Evolutionary conservation across 2,888 invertebrate genomes (phyloP), one percentile per base, ranked within the genome.

Genomic region (Aspidapion aeneum): DNA sequence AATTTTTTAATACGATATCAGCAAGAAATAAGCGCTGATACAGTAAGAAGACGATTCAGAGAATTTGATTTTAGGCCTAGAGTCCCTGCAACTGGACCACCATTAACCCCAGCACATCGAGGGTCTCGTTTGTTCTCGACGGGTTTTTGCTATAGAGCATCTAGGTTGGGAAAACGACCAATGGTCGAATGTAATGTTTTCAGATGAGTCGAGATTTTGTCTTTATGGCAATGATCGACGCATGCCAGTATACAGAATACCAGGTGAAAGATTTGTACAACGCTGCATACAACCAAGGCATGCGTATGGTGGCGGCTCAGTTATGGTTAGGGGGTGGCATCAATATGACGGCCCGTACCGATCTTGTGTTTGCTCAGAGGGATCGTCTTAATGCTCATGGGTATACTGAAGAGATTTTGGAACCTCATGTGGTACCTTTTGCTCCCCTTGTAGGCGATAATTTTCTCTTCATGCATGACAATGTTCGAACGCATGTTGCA

Each of bases 381-480:
- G 35, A 35, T 35, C 35, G 35, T 12, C 3, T 35, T 35, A 12
- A 35, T 57, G 50, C 51, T 51, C 18, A 50, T 51, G 21, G 21
- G 49, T 56, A 19, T 2, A 50, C 20, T n/a, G 5, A 22, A 18
- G 55, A 48, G 19, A 48, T 18, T 61, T 57, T 57, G 54, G 58
- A 21, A 16, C 58, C 51, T 21, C 63, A 49, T 35, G 57, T 60
- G 7, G 54, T 63, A 54, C 56, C 22, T 55, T 60, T 55, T 35
- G 60, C 50, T 60, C 21, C 50, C 16, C 55, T 63, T 60, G 55
- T 60, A 54, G 63, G 63, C 58, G 58, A 55, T 56, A 54, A 63
- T 63, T 63, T 62, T 58, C 57, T 49, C 17, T 35, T 60, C 21
- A 63, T 65, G 61, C 59, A 62, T 18, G 56, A 64, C 55, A 64